Conservation (phyloP, 2,888 invertebrate genomes). For the Epirrhoe alternata region DNA sequence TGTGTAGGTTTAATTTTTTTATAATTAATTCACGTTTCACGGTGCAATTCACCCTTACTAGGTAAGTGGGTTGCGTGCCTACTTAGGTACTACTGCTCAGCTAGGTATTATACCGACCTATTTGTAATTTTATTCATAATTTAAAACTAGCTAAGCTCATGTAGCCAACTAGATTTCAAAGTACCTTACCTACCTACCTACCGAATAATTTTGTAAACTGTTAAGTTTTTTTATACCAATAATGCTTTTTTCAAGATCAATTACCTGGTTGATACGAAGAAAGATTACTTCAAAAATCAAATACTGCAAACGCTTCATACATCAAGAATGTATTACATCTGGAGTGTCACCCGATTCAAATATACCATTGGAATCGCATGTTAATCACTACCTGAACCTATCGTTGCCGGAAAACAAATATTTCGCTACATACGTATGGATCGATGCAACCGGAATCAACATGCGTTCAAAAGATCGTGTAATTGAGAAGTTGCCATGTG, state of each 20-base stretch:
- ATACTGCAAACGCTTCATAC: conserved; percentile 33
- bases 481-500: conserved; percentile 85
- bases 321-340: conserved; percentile 50
- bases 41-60: no score
- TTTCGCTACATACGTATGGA: conserved; percentile 91
- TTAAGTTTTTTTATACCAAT: conserved; percentile 15
- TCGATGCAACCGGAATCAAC: conserved; percentile 91
- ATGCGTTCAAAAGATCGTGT: conserved; percentile 89
- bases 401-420: conserved; percentile 84
- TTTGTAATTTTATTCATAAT: neutral
- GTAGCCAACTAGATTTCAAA: conserved; percentile 25
- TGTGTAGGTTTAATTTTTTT: no score
- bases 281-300: conserved; percentile 1
- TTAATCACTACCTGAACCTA: conserved; percentile 69
- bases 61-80: no score
- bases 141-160: neutral
- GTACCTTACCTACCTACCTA: neutral
- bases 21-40: no score
- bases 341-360: conserved; percentile 49
- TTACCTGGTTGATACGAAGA: conserved; percentile 9
- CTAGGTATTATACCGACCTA: no score
- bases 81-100: no score
- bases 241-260: conserved; percentile 29
- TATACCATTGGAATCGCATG: conserved; percentile 57
- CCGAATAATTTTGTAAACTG: neutral